Percentiles rank a stretch among this genome's conserved stretches.
Evolutionary conservation across 1,140 invertebrate genomes (phyloP).

Genomic region (Brachionus paranguensis): DNA sequence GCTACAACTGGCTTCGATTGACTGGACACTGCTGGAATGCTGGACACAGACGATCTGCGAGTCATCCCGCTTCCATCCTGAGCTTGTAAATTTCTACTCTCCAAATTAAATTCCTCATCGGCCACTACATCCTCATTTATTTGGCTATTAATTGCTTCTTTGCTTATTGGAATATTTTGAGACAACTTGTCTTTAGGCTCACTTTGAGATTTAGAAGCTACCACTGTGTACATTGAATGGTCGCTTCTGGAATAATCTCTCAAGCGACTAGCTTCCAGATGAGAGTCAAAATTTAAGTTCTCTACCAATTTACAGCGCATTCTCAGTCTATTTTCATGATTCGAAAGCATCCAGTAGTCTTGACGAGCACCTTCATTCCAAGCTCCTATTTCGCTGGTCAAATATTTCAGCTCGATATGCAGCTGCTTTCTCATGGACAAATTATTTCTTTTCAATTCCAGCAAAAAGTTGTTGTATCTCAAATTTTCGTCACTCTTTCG

Average conservation of each 20-base stretch:
- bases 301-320: constrained; percentile 64
- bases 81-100: neutral
- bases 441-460: neutral
- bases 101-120: constrained; percentile 42
- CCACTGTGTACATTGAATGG: neutral
- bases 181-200: constrained; percentile 40
- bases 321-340: constrained; percentile 63
- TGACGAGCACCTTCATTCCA: neutral
- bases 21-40: neutral
- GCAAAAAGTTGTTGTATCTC: constrained; percentile 20
- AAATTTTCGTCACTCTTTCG: neutral
- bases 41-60: neutral
- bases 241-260: constrained; percentile 61
- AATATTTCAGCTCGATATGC: neutral
- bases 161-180: constrained; percentile 49
- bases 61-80: neutral
- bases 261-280: constrained; percentile 62
- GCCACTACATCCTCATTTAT: constrained; percentile 43
- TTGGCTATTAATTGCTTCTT: constrained; percentile 43
- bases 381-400: constrained; percentile 30
- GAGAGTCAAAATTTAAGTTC: constrained; percentile 59
- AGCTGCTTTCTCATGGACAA: constrained; percentile 35
- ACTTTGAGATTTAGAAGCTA: neutral
- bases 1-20: neutral
- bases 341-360: constrained; percentile 59